Conservation (phyloP, 2,888 invertebrate genomes). For the Sesamia inferens region DNA sequence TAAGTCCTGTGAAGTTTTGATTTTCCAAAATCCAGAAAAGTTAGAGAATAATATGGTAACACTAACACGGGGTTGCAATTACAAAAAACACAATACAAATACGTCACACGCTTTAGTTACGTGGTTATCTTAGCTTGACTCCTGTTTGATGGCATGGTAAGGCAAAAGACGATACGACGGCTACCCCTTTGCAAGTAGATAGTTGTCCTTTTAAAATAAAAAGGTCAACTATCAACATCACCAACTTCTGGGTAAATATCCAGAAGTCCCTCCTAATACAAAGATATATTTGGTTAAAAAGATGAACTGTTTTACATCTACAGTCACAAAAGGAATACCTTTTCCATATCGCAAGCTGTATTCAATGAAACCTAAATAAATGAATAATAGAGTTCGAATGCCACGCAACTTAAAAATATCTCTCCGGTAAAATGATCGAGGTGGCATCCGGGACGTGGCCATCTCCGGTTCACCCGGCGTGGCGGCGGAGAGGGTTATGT, state of each 20-base stretch:
- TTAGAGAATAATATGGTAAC: constrained; percentile 29
- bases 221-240: too few relatives aligned
- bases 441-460: constrained; percentile 49
- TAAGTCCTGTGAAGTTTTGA: too few relatives aligned
- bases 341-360: constrained; percentile 26
- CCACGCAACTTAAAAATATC: constrained; percentile 40
- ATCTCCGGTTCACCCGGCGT: constrained; percentile 55
- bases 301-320: neutral
- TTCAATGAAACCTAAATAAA: constrained; percentile 51
- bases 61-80: constrained; percentile 22
- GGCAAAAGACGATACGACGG: too few relatives aligned
- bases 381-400: constrained; percentile 45
- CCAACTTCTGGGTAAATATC: too few relatives aligned
- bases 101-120: constrained; percentile 28
- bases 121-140: too few relatives aligned
- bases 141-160: too few relatives aligned
- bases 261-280: neutral
- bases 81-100: constrained; percentile 41
- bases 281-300: neutral
- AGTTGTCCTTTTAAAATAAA: neutral
- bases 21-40: neutral
- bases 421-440: constrained; percentile 49
- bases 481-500: constrained; percentile 44
- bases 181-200: too few relatives aligned
- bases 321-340: constrained; percentile 2